Base-by-base conservation (phyloP, 2,888 invertebrate species). In the Tiliacea aurago region DNA sequence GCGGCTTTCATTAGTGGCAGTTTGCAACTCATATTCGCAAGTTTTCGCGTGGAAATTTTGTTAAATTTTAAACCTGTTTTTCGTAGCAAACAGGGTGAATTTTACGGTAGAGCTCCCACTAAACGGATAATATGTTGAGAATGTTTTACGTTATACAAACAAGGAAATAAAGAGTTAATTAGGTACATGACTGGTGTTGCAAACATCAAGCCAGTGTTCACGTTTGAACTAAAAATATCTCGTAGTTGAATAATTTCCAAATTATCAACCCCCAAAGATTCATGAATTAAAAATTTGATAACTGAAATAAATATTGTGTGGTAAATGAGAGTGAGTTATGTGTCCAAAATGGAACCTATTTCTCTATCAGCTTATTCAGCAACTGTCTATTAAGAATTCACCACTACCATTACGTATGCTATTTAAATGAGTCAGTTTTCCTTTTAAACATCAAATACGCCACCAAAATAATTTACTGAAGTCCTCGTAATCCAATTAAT, bases 1-100 rank as follows among this genome's bases (percentile, higher is more conserved):
- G 90, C 83, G 88, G 89, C 84, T 89, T 91, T 90, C 90, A 91
- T 92, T 92, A 91, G 88, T 89, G 87, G 88, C 85, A 78, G 88
- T 90, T 90, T 86, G 87, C 84, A 85, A 90, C 87, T 90, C 89
- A 90, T 91, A 90, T 90, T 91, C 87, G 80, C 89, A 83, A 84
- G 85, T 90, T 90, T 84, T 80, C 78, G 74, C 43, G 81, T 73
- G 83, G 80, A 84, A 86, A 87, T 87, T 76, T 62, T 76, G 78
- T 82, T 83, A 74, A 86, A 86, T 81, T 80, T 82, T 80, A 77
- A 77, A 76, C 49, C 71, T 69, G 74, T 80, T 81, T 88, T 87
- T 84, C 33, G 67, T 18, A 55, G 65, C 47, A 74, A 76, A 78
- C 55, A 78, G 55, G 47, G 47, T 43, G 71, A 73, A 69, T 78